phyloP scores from a whole-genome alignment of 2,797 vertebrate genomes.

The Notolabrus celidotus region DNA sequence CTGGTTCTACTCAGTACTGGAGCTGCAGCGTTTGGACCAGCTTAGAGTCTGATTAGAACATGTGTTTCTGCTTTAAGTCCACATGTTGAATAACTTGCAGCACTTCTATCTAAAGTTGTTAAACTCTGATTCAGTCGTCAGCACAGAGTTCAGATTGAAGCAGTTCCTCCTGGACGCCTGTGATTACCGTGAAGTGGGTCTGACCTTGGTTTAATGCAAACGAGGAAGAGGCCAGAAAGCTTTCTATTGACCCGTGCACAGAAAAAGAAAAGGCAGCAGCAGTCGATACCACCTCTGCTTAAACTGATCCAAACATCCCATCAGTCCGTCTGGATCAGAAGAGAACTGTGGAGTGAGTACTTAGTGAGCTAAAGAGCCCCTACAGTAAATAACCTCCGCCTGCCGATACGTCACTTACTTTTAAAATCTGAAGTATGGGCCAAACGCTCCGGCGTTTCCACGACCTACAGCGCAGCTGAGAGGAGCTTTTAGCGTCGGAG shows the following conservation, averaged over 20 bases:
- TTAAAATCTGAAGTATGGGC: slow-evolving; percentile 29
- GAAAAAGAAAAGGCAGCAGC: neutral
- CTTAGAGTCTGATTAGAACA: too few species aligned
- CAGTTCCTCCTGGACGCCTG: neutral
- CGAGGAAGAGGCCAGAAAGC: neutral
- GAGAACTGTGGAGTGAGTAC: neutral
- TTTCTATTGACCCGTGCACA: neutral
- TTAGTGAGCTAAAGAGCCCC: slow-evolving; percentile 1
- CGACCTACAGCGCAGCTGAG: slow-evolving; percentile 32
- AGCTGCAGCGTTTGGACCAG: too few species aligned
- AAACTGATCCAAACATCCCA: neutral
- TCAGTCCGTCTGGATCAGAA: slow-evolving; percentile 1
- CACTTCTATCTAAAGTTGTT: too few species aligned
- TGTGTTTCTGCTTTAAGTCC: too few species aligned
- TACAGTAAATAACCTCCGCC: slow-evolving; percentile 2
- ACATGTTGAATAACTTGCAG: too few species aligned
- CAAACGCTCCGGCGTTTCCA: slow-evolving; percentile 14
- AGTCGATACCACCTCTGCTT: neutral
- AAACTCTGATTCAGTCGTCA: too few species aligned
- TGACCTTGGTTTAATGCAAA: slow-evolving; percentile 25
- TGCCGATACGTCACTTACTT: slow-evolving; percentile 11
- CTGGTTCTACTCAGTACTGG: too few species aligned
- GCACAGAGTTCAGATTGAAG: too few species aligned
- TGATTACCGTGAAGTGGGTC: slow-evolving; percentile 20
- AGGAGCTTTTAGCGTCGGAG: slow-evolving; percentile 40